phyloP scores from a whole-genome alignment of 2,888 invertebrate species.

The Cheilosia vulpina region DNA sequence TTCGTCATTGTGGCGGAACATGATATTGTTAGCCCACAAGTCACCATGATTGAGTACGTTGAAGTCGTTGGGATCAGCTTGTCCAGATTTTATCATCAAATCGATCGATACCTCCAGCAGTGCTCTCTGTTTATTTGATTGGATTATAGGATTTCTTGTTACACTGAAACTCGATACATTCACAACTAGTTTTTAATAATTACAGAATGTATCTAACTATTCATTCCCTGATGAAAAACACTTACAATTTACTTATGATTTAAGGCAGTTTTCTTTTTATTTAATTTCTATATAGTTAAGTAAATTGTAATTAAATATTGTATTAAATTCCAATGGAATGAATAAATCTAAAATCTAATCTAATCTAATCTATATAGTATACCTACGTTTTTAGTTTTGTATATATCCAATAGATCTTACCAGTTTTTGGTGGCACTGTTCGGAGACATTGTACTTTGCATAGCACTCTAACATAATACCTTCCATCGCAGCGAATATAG shows the following conservation, averaged over 20 bases:
- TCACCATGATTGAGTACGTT: slow-evolving; percentile 80
- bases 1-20: slow-evolving; percentile 78
- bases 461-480: slow-evolving; percentile 55
- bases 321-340: no score
- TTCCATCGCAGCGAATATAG: slow-evolving; percentile 74
- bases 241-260: no score
- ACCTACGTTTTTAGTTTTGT: neutral
- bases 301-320: no score
- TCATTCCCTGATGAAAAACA: no score
- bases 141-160: no score
- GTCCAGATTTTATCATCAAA: slow-evolving; percentile 25
- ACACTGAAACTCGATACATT: no score
- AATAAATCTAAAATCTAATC: no score
- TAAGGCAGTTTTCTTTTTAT: no score
- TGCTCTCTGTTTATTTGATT: slow-evolving; percentile 61
- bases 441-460: slow-evolving; percentile 59
- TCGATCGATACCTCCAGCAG: slow-evolving; percentile 71
- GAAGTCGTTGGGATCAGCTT: slow-evolving; percentile 76
- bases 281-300: no score
- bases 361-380: no score
- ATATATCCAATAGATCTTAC: slow-evolving; percentile 66
- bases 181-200: no score
- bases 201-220: no score
- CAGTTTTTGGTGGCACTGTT: slow-evolving; percentile 76
- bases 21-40: slow-evolving; percentile 80